phyloP scores from a whole-genome alignment of 2,113 vertebrate species.

The Salvelinus fontinalis region DNA sequence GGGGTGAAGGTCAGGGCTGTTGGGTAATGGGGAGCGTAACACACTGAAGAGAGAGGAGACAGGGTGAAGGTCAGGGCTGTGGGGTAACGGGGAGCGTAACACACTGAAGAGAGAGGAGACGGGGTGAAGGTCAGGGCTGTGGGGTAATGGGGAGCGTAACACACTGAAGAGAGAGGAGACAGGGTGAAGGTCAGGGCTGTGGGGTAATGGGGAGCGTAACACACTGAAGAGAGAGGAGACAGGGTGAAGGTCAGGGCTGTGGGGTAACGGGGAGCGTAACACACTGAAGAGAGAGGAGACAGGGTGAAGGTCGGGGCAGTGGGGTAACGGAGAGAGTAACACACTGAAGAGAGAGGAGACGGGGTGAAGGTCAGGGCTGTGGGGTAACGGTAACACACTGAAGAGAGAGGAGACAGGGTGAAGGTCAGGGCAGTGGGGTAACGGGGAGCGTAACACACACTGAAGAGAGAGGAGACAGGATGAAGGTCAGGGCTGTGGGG shows the following conservation, averaged over 20 bases:
- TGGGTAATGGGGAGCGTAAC: no score
- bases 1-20: slow-evolving; percentile 83
- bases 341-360: no score
- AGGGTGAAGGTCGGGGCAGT: background rate
- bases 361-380: no score
- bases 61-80: slow-evolving; percentile 49
- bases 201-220: no score
- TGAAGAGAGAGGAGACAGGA: slow-evolving; percentile 55
- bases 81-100: slow-evolving; percentile 83
- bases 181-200: no score
- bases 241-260: slow-evolving; percentile 87
- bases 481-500: no score
- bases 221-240: slow-evolving; percentile 80
- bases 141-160: no score
- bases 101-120: slow-evolving; percentile 74
- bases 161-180: no score
- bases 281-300: slow-evolving; percentile 70
- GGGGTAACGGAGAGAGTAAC: no score
- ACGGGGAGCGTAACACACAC: slow-evolving; percentile 88
- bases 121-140: background rate
- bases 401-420: slow-evolving; percentile 85
- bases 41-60: no score
- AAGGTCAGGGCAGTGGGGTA: slow-evolving; percentile 86
- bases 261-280: slow-evolving; percentile 84
- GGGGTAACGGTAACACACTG: no score